A percentile compares a stretch with the other conserved stretches of the same genome.
Evolutionary conservation across 2,888 invertebrate genomes (phyloP).

Genomic region (Leptothorax acervorum): DNA sequence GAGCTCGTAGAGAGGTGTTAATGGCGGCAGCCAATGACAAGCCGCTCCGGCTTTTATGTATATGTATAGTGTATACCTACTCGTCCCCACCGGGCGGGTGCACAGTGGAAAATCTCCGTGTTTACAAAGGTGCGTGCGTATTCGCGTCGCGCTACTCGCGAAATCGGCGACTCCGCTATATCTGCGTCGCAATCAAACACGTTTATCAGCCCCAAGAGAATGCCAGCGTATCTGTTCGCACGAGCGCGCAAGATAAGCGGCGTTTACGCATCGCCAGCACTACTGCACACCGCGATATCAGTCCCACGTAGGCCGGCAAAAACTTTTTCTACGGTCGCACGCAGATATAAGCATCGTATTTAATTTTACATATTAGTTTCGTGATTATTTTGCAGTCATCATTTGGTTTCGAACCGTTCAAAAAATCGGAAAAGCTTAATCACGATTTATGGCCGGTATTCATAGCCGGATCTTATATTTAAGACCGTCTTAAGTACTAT

Average conservation of each 20-base stretch:
- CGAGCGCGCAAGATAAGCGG: conserved; percentile 40
- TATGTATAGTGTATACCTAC: background rate
- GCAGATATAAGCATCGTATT: background rate
- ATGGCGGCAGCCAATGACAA: conserved; percentile 40
- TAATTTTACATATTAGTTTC: background rate
- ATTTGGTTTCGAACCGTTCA: background rate
- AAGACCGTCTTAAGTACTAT: too few species aligned
- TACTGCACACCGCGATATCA: background rate
- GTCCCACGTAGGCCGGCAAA: background rate
- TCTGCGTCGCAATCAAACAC: conserved; percentile 46
- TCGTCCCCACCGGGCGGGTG: conserved; percentile 14
- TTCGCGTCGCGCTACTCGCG: conserved; percentile 5
- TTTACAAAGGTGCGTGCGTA: conserved; percentile 32
- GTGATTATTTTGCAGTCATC: background rate
- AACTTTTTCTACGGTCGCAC: background rate
- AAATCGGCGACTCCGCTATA: conserved; percentile 52
- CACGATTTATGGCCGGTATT: too few species aligned
- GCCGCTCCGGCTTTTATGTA: background rate
- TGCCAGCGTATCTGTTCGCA: conserved; percentile 26
- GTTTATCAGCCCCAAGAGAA: conserved; percentile 36
- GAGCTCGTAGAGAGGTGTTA: conserved; percentile 41
- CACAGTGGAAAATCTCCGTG: conserved; percentile 42
- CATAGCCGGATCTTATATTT: too few species aligned
- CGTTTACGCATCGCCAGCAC: conserved; percentile 36
- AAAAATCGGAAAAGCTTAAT: background rate